Evolutionary conservation across 2,113 vertebrate species (phyloP).

Genomic region (Chaetodon trifascialis): DNA sequence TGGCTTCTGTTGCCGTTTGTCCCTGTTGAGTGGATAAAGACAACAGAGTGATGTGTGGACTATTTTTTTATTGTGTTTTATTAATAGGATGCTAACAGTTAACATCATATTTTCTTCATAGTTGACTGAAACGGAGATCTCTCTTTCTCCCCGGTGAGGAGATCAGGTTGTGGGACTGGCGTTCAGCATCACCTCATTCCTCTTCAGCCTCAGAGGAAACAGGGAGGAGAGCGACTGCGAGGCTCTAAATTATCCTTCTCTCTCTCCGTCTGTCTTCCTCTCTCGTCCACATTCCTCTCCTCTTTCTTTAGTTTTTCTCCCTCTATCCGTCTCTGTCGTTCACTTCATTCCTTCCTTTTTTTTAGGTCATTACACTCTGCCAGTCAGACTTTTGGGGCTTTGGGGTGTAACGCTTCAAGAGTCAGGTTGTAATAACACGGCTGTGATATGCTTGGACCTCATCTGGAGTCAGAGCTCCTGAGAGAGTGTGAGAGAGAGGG

Average conservation of each 20-base stretch:
- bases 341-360: constrained; percentile 37
- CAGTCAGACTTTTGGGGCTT: constrained; percentile 68
- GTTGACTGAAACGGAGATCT: constrained; percentile 47
- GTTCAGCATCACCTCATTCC: constrained; percentile 72
- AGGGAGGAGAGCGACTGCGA: constrained; percentile 43
- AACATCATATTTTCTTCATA: constrained; percentile 11
- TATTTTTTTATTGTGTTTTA: not conserved
- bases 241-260: constrained; percentile 61
- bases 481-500: constrained; percentile 59
- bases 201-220: constrained; percentile 61
- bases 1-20: not conserved
- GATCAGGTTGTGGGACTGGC: constrained; percentile 56
- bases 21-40: too few species aligned
- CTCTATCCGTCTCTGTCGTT: constrained; percentile 51
- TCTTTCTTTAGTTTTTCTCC: constrained; percentile 20
- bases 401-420: constrained; percentile 54
- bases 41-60: too few species aligned
- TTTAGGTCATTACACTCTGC: constrained; percentile 45
- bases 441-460: constrained; percentile 79
- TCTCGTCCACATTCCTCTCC: constrained; percentile 42
- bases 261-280: not conserved
- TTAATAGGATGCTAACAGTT: constrained; percentile 6
- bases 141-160: constrained; percentile 45
- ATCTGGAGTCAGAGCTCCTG: constrained; percentile 57
- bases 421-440: constrained; percentile 75